Conservation (phyloP, 2,113 vertebrate genomes). For the Cacatua alba region DNA sequence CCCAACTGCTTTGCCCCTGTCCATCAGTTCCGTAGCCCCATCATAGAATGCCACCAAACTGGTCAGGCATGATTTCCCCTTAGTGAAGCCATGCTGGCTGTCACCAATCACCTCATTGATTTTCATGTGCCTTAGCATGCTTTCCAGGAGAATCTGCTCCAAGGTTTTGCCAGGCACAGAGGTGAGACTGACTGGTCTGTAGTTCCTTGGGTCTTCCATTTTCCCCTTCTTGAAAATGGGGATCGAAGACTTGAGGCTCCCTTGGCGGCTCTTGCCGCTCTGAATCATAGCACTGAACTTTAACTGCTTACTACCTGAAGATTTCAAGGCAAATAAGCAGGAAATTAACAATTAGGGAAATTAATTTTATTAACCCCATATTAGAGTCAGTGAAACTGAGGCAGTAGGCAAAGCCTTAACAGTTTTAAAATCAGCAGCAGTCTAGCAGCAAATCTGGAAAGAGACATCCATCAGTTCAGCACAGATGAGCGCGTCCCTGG, state of each 20-base stretch:
- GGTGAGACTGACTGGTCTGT: neutral
- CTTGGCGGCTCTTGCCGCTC: neutral
- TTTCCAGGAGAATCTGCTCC: neutral
- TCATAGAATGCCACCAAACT: too few relatives aligned
- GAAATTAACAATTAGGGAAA: neutral
- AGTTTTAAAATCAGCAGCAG: neutral
- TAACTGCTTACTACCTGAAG: neutral
- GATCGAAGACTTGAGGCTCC: neutral
- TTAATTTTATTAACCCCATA: neutral
- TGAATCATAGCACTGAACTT: neutral
- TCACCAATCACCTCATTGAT: neutral
- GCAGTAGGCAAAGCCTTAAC: neutral
- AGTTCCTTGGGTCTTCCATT: neutral
- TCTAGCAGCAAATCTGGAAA: neutral
- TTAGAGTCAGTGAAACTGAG: constrained; percentile 24
- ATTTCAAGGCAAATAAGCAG: neutral
- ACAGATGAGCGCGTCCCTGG: neutral
- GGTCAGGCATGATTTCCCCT: too few relatives aligned
- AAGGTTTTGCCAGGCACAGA: neutral
- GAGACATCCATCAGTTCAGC: neutral
- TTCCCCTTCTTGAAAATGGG: neutral
- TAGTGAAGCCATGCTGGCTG: too few relatives aligned
- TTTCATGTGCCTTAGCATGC: neutral
- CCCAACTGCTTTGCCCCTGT: too few relatives aligned
- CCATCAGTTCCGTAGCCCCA: too few relatives aligned